These are phyloP conservation scores for Elmis aenea DNA, from an alignment of 2,888 invertebrate genomes.

Conservation along the genomic window DNA sequence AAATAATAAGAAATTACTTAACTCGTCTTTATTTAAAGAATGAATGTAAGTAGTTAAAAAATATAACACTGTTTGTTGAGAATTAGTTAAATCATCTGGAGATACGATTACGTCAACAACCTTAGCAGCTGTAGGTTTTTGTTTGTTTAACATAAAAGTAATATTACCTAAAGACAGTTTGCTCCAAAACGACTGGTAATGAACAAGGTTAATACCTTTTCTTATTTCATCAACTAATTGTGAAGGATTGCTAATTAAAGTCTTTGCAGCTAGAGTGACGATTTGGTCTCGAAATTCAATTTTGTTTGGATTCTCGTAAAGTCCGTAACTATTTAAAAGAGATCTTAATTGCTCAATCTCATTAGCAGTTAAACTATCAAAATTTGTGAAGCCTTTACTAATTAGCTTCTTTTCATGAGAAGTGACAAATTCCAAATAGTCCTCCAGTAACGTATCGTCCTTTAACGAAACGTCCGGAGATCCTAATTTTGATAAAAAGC, in stretches of 20 bases:
- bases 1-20: too few species aligned
- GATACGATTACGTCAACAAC: too few species aligned
- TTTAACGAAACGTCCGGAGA: too few species aligned
- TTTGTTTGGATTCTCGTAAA: conserved; percentile 3
- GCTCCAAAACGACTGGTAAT: too few species aligned
- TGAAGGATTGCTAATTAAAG: conserved; percentile 5
- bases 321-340: conserved; percentile 4
- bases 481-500: too few species aligned
- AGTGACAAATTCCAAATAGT: conserved; percentile 8
- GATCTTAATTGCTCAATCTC: conserved; percentile 5
- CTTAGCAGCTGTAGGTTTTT: too few species aligned
- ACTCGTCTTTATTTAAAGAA: too few species aligned
- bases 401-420: conserved; percentile 6
- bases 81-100: too few species aligned
- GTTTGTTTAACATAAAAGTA: too few species aligned
- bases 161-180: too few species aligned
- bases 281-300: conserved; percentile 5
- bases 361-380: conserved; percentile 1
- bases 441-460: conserved; percentile 2
- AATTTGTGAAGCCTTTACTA: conserved; percentile 6
- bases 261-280: conserved; percentile 2
- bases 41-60: too few species aligned
- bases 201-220: conserved; percentile 2
- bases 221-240: conserved; percentile 2
- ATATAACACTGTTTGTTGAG: too few species aligned